Evolutionary conservation across 2,888 invertebrate genomes (phyloP).

Genomic region (Miltochrista miniata): DNA sequence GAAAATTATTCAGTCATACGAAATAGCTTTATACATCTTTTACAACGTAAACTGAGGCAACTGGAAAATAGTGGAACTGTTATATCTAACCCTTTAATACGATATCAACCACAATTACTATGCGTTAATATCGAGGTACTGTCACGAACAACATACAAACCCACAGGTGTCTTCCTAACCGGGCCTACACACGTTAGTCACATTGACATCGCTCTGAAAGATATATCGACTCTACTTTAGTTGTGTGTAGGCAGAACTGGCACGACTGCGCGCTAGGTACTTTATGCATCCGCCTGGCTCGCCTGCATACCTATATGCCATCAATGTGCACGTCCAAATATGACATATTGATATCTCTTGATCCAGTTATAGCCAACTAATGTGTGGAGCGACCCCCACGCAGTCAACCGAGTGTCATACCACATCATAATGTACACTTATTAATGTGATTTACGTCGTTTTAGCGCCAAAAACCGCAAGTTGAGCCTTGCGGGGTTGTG

Average conservation of each 20-base stretch:
- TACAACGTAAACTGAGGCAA: no score
- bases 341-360: slow-evolving; percentile 44
- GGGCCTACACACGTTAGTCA: slow-evolving; percentile 22
- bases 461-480: slow-evolving; percentile 26
- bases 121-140: no score
- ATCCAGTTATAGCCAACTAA: slow-evolving; percentile 39
- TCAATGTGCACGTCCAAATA: slow-evolving; percentile 25
- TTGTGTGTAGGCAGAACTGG: slow-evolving; percentile 37
- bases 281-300: slow-evolving; percentile 27
- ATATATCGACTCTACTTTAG: slow-evolving; percentile 51
- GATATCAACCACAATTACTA: no score
- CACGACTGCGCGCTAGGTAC: slow-evolving; percentile 44
- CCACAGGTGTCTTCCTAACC: background rate
- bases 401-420: slow-evolving; percentile 11
- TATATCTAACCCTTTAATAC: no score
- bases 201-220: slow-evolving; percentile 54
- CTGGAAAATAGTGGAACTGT: no score
- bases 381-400: slow-evolving; percentile 28
- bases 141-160: background rate
- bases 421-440: slow-evolving; percentile 12
- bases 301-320: slow-evolving; percentile 35
- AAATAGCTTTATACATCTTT: no score
- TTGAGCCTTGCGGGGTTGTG: background rate
- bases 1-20: no score
- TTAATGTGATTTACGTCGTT: slow-evolving; percentile 31